Evolutionary conservation across 2,797 vertebrate species (phyloP).

Genomic region (Microctenopoma stevenorrisi): DNA sequence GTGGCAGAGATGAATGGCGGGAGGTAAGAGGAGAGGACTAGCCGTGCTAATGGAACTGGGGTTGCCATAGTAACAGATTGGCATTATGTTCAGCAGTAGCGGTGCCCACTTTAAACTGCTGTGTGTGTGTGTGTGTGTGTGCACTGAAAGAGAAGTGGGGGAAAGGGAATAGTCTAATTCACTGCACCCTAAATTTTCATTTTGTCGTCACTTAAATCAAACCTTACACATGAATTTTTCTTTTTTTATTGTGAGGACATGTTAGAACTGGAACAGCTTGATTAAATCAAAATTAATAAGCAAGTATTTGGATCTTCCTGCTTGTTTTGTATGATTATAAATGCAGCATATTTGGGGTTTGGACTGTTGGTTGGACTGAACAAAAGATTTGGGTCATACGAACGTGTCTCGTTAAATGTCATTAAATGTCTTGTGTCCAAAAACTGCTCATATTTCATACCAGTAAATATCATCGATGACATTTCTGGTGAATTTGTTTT

Average conservation of each 20-base stretch:
- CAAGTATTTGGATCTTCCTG: neutral
- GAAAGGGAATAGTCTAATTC: neutral
- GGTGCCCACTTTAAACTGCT: conserved; percentile 55
- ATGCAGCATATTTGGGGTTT: neutral
- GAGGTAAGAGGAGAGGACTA: conserved; percentile 48
- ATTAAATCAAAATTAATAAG: neutral
- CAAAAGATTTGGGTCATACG: neutral
- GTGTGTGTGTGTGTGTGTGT: conserved; percentile 27
- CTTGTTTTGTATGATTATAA: neutral
- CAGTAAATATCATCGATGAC: neutral
- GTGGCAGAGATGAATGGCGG: conserved; percentile 58
- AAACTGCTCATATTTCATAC: neutral
- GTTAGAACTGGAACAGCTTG: neutral
- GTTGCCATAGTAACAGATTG: conserved; percentile 83
- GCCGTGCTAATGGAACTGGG: conserved; percentile 53
- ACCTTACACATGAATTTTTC: neutral
- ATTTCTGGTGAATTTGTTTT: neutral
- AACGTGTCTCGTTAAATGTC: neutral
- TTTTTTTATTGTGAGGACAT: neutral
- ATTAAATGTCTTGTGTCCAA: neutral
- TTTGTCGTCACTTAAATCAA: conserved; percentile 6
- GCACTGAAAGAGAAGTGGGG: neutral
- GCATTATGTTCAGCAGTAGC: conserved; percentile 58
- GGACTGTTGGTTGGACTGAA: neutral
- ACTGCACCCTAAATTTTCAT: conserved; percentile 1